Base-by-base conservation (phyloP, 2,797 vertebrate genomes). In the Rhabdomys pumilio region DNA sequence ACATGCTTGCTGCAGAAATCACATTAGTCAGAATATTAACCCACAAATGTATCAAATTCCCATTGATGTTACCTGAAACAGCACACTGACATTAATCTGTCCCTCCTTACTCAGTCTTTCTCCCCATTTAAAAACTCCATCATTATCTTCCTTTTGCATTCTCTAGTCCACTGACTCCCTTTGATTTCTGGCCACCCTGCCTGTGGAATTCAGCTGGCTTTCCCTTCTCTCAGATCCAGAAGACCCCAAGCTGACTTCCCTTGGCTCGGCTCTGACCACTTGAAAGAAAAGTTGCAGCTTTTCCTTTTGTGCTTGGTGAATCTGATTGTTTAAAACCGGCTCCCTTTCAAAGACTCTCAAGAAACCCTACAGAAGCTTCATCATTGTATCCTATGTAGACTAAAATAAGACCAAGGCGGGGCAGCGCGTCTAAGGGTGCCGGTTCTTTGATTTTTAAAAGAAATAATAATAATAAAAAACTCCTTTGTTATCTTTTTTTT, bases 291-390 rank as follows among this genome's bases (percentile, higher is more conserved):
- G 92, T 92, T 97, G 89, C 93, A 90, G 98, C 61, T 5, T 93
- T 98, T 73, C 87, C 95, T 91, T 98, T 97, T 96, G 95, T 97
- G 77, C 77, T 95, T 82, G 17, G 93, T 91, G 96, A 89, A 95
- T 96, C 95, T 96, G 97, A 97, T 97, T 97, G 96, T 95, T 97
- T 98, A 96, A 98, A 97, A 96, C 92, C 91, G 93, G 91, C 90
- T 96, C 96, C 57, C 91, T 97, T 97, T 97, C 95, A 97, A 93
- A 97, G 97, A 94, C 53, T 93, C 91, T 90, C 92, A 67, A 79
- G 89, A 93, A 94, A 93, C 73, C 81, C 34, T 72, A 94, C 86
- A 97, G 95, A 97, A 96, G 96, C 95, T 93, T 96, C 93, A 95
- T 96, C 96, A 93, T 90, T 31, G 5, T 95, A 76, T 97, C 97